Evolutionary conservation across 2,888 invertebrate species (phyloP), one percentile per base, ranked within the genome.

Genomic region (Drosophila emarginata): DNA sequence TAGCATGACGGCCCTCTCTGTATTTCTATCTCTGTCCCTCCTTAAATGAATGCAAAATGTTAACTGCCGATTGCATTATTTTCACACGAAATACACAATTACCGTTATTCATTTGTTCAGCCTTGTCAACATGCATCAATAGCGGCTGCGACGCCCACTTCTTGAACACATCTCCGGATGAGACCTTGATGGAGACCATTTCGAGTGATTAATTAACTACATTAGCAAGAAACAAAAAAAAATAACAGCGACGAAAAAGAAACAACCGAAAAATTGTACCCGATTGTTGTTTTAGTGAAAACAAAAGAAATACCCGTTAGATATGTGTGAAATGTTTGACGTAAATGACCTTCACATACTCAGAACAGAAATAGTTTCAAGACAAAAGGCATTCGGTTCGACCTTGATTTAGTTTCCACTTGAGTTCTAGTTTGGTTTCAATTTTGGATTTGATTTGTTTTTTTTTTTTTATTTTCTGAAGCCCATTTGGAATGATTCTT

Each of bases 141-240:
- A 28, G 26, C n/a, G 53, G 9, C 53, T 9, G 28, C 39, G 21
- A 54, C 45, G 67, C 60, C 58, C 60, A 58, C 62, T 4, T 14
- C 45, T 45, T 39, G 0, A 39, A 51, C 50, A 51, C 54, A 62
- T 53, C 53, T 18, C 57, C 50, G 57, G 45, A 56, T 14, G 45
- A 11, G 21, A 45, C 45, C 45, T 45, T 45, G 58, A 57, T 67
- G 74, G 73, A 64, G 65, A 50, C 51, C 71, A 57, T 77, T 74
- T 54, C 72, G 60, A 52, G 78, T 83, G 87, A 83, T 83, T 83
- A 84, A 83, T 83, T 84, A 80, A 68, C 65, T 57, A 60, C 72
- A 73, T 72, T 81, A 78, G 84, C 77, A 74, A 78, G 71, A 56
- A 61, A 50, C 9, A 14, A 74, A 59, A 61, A 66, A 18, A 18